Percentiles rank a stretch among this genome's conserved stretches.
These are phyloP conservation scores for Alloplasta piceator DNA, from an alignment of 2,888 invertebrate genomes.

Conservation along the genomic window DNA sequence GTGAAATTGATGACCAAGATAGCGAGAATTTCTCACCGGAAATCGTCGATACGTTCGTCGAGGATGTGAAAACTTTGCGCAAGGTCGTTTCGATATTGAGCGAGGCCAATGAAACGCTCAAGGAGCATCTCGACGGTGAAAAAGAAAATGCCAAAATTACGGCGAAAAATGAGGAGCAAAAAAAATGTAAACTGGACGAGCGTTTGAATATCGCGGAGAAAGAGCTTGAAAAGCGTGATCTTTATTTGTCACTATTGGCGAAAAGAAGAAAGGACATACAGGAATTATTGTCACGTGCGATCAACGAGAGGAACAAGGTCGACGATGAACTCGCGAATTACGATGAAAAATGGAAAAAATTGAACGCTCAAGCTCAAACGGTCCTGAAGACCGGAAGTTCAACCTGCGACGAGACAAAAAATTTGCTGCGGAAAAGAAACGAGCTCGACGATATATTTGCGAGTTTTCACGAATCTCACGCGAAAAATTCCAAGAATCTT, in stretches of 20 bases:
- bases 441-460: constrained; percentile 72
- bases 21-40: neutral
- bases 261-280: constrained; percentile 64
- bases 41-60: constrained; percentile 57
- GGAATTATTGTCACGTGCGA: constrained; percentile 55
- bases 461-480: constrained; percentile 56
- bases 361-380: constrained; percentile 55
- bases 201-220: constrained; percentile 58
- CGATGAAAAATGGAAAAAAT: constrained; percentile 64
- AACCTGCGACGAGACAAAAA: constrained; percentile 72
- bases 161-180: constrained; percentile 53
- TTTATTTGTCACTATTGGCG: constrained; percentile 37
- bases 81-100: constrained; percentile 54
- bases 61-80: constrained; percentile 49
- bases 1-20: constrained; percentile 9
- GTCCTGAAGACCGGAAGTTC: constrained; percentile 58
- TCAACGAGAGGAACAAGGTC: constrained; percentile 62
- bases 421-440: constrained; percentile 71
- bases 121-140: constrained; percentile 63
- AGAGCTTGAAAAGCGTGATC: constrained; percentile 52
- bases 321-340: constrained; percentile 54
- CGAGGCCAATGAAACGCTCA: constrained; percentile 61
- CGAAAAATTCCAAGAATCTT: constrained; percentile 64
- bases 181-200: constrained; percentile 57
- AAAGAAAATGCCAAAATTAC: constrained; percentile 53